Base-by-base conservation (phyloP, 2,797 vertebrate genomes). In the Phaenicophaeus curvirostris region DNA sequence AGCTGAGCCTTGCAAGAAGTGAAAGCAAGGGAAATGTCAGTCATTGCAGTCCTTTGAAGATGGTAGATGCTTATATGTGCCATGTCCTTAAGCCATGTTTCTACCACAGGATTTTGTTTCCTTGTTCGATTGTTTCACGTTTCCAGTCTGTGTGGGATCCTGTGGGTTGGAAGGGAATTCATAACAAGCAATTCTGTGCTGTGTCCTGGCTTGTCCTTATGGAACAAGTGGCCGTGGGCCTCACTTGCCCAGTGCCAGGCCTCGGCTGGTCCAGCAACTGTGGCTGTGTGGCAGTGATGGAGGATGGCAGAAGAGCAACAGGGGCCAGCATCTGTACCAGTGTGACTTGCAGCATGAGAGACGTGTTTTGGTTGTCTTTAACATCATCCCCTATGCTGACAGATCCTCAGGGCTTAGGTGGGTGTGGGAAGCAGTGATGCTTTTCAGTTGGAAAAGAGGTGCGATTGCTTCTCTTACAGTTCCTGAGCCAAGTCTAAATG, bases 311-410 rank as follows among this genome's bases (percentile, higher is more conserved):
- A 73, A 44, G 65, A 54, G 21, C 35, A 67, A 21, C 30, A 3
- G 11, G 15, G 20, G 13, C 44, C 14, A 48, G 41, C 46, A 7
- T 35, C 67, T 61, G 53, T 31, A 33, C 10, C 31, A 28, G 15
- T 4, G 28, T 7, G 10, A 11, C 58, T 54, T 84, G 54, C 31
- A 58, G 53, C 66, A 25, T 14, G 27, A 20, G 11, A 35, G 18
- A 27, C 1, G 1, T 9, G 3, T 30, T 69, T 54, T 24, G 18
- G 24, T 46, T 46, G 19, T 46, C 19, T 46, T 46, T 46, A 21
- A 21, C 44, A 46, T 46, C 44, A 46, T 46, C 44, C 48, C n/a
- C 27, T 19, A 8, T 0, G 0, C 41, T 1, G 10, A 5, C 20
- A 1, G 37, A 25, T 48, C 41, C 23, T 15, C 7, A 50, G 33